Base-by-base conservation (phyloP, 2,797 vertebrate genomes). In the Macropus fuliginosus region DNA sequence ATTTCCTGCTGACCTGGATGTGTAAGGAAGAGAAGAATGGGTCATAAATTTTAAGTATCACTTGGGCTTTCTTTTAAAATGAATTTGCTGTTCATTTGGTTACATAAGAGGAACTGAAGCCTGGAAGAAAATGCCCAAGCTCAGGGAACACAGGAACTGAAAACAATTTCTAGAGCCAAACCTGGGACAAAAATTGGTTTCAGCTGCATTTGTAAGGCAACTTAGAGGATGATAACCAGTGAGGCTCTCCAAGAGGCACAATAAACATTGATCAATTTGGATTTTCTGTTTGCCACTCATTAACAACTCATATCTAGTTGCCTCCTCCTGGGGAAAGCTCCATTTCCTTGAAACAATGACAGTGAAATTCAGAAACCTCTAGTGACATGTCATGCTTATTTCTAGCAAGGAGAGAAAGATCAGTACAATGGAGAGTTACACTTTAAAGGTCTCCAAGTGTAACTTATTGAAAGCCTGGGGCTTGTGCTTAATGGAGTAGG, bases 1-100 rank as follows among this genome's bases (percentile, higher is more conserved):
- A 81, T 94, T 93, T 95, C 94, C 94, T 91, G 90, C 96, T 96
- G 93, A 57, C 91, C 34, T 54, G 92, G 95, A 90, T 90, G 93
- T 92, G 12, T 94, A 90, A 96, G 91, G 92, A 93, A 91, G 89
- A 92, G 94, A 96, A 91, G 93, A 92, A 89, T 40, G 92, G 52
- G 91, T 95, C 2, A 0, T 93, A 91, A 94, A 94, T 94, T 91
- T 95, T 94, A 94, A 96, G 90, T 40, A 50, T 96, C 95, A 81
- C 81, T n/a, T 46, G 94, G 87, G 93, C 54, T 96, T 97, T 91
- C 96, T 94, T 94, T 74, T 21, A 91, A 94, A 62, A 93, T 4
- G 21, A 94, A 94, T 92, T 90, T 92, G 92, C 94, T 94, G 92
- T 94, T 91, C 56, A 66, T 74, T 92, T 91, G 91, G 90, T 94